phyloP scores from a whole-genome alignment of 1,140 invertebrate species.

The Saccostrea echinata region DNA sequence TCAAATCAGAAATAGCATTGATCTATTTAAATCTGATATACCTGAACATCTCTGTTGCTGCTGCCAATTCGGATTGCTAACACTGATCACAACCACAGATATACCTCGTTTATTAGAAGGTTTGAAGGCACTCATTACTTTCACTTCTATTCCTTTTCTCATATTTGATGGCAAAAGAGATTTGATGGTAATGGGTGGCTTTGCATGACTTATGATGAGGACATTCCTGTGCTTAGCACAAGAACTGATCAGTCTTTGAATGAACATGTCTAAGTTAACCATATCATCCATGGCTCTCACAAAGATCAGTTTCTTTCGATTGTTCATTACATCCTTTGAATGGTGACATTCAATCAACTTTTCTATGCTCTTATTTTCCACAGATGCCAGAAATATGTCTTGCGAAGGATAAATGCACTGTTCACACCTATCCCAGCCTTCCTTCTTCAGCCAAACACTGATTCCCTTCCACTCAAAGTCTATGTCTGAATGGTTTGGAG shows the following conservation, averaged over 20 bases:
- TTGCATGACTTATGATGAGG: neutral
- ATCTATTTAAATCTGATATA: neutral
- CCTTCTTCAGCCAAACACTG: neutral
- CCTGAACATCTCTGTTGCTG: neutral
- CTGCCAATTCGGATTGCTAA: neutral
- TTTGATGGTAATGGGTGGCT: neutral
- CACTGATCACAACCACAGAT: neutral
- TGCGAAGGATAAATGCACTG: neutral
- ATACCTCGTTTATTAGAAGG: neutral
- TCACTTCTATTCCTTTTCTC: neutral
- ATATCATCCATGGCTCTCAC: neutral
- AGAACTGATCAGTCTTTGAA: neutral
- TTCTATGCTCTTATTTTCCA: neutral
- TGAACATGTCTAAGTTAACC: neutral
- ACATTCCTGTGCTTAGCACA: neutral
- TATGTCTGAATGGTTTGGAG: neutral
- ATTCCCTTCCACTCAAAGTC: neutral
- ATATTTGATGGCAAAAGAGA: neutral
- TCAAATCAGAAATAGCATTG: too few relatives aligned
- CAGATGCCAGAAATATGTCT: neutral
- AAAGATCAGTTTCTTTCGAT: neutral
- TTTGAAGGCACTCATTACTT: slow-evolving; percentile 9
- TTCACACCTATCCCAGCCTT: neutral
- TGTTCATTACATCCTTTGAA: neutral
- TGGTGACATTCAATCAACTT: neutral